Base-by-base conservation (phyloP, 2,888 invertebrate genomes). In the Balanococcus diminutus region DNA sequence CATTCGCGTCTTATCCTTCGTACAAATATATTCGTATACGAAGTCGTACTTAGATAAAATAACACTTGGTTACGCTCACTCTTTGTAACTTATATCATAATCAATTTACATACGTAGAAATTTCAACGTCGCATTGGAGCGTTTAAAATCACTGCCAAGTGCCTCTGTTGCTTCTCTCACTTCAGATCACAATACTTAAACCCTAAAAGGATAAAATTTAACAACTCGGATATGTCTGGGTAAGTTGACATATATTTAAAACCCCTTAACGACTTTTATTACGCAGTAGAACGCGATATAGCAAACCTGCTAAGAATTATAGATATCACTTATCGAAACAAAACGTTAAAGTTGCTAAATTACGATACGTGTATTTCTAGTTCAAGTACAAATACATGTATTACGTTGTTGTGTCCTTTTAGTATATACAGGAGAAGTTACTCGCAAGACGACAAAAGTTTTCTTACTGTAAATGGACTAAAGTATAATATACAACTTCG, bases 21-120 rank as follows among this genome's bases (percentile, higher is more conserved):
- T n/a, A n/a, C n/a, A n/a, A n/a, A n/a, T n/a, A n/a, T n/a, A n/a
- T n/a, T n/a, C n/a, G n/a, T n/a, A n/a, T n/a, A n/a, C n/a, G n/a
- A n/a, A n/a, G n/a, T n/a, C n/a, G 36, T 36, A 36, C 5, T 51
- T 51, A 51, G 51, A 51, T 19, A 51, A 67, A 25, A 28, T 67
- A 28, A 28, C 28, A 28, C 61, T 28, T 67, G 14, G 22, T 67
- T 28, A 22, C 25, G n/a, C 11, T 67, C 11, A 14, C 28, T 25
- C 61, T 67, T 67, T 28, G 61, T 22, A 67, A 67, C 25, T 28
- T 25, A 28, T 67, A 25, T 67, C 61, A 67, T 67, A 67, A 67
- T 67, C 61, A 67, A 67, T 67, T 67, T 67, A 67, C 61, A 67
- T 67, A 67, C 25, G 25, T 67, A 28, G 61, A 67, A 67, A 67